phyloP scores from a whole-genome alignment of 64 coral and sea anemone species.

The Actinia equina region DNA sequence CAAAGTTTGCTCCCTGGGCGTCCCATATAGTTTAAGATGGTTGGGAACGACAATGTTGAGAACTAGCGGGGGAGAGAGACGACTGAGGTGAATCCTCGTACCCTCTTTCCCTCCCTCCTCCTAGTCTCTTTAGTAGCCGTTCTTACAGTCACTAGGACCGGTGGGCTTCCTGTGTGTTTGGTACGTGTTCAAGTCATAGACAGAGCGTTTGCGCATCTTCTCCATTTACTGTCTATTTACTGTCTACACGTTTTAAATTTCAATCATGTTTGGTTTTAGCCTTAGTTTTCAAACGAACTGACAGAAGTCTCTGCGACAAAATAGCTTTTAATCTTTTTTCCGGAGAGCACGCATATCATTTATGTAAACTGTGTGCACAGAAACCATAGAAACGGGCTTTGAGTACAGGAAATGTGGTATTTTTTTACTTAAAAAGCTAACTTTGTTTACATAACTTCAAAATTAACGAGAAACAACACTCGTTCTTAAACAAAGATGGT shows the following conservation, averaged over 20 bases:
- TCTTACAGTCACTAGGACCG: too few relatives aligned
- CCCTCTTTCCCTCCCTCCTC: too few relatives aligned
- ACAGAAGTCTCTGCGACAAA: background rate
- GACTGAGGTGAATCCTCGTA: too few relatives aligned
- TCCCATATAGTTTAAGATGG: too few relatives aligned
- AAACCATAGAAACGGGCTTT: slow-evolving; percentile 1
- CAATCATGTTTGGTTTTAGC: background rate
- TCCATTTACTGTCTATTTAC: background rate
- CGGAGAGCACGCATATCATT: background rate
- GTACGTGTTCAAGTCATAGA: background rate
- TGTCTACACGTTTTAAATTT: background rate
- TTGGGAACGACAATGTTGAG: too few relatives aligned
- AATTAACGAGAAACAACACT: background rate
- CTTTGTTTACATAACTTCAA: slow-evolving; percentile 12
- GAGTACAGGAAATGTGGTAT: slow-evolving; percentile 1
- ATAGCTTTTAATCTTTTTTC: background rate
- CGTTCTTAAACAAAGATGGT: background rate
- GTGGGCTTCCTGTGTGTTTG: background rate
- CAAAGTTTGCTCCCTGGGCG: too few relatives aligned
- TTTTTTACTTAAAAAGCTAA: background rate
- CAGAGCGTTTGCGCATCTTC: background rate
- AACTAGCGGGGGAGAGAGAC: too few relatives aligned
- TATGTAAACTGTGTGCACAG: background rate
- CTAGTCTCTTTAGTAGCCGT: too few relatives aligned
- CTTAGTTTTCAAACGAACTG: background rate